These are phyloP conservation scores for Alcis repandata DNA, from an alignment of 2,888 invertebrate species.

Conservation along the genomic window DNA sequence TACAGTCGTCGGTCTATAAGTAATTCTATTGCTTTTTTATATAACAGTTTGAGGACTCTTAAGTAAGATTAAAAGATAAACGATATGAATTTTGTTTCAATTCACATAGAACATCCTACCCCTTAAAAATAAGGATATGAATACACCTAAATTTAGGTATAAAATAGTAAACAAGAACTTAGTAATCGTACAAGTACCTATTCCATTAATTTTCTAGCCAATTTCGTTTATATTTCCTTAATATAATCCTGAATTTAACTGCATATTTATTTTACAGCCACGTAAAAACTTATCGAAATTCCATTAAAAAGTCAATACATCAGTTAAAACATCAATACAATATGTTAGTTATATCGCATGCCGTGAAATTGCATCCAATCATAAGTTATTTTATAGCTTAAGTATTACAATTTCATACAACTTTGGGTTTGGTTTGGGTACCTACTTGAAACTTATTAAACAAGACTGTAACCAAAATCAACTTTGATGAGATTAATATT, in stretches of 20 bases:
- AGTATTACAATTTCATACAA: conserved; percentile 52
- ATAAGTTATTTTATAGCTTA: conserved; percentile 51
- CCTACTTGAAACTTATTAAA: no score
- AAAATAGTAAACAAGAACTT: background rate
- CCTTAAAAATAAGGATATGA: no score
- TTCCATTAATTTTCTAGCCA: conserved; percentile 12
- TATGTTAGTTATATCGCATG: conserved; percentile 55
- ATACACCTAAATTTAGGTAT: no score
- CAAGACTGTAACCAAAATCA: no score
- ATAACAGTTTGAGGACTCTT: no score
- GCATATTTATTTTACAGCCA: conserved; percentile 31
- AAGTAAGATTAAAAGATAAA: no score
- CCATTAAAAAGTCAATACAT: conserved; percentile 60
- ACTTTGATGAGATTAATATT: no score
- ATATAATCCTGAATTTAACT: conserved; percentile 9
- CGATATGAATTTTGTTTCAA: no score
- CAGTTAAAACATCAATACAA: conserved; percentile 57
- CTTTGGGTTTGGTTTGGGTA: no score
- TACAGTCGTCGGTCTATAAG: no score
- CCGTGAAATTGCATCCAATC: conserved; percentile 62
- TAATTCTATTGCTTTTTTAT: no score
- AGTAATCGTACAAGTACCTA: background rate
- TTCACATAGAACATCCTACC: no score
- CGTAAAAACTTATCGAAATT: conserved; percentile 54
- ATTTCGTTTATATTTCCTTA: conserved; percentile 13